Evolutionary conservation across 2,888 invertebrate genomes (phyloP).

Genomic region (Brenthis daphne): DNA sequence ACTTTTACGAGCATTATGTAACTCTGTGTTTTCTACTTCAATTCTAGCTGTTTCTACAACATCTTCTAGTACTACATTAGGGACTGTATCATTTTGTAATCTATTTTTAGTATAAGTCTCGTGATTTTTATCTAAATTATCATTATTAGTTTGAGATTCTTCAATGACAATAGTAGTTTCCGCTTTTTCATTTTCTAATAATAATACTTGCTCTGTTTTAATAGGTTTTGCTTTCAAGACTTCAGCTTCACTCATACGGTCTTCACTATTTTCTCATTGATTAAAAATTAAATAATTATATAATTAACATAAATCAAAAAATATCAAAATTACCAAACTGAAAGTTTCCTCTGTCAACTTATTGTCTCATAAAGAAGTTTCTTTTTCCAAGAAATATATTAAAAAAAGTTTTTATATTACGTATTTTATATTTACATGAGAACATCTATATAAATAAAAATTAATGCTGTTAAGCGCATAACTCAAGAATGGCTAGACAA

Average conservation of each 20-base stretch:
- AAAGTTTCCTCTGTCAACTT: no score
- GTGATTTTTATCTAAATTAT: constrained; percentile 16
- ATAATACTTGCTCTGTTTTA: constrained; percentile 2
- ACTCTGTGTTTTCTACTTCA: neutral
- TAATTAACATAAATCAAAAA: neutral
- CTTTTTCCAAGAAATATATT: no score
- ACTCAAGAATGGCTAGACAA: no score
- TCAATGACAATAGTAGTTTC: constrained; percentile 23
- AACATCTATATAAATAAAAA: no score
- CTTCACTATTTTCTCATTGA: neutral
- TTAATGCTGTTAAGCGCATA: no score
- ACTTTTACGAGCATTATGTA: neutral
- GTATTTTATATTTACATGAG: no score
- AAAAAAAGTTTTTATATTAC: no score
- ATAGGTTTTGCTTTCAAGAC: neutral
- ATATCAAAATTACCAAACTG: neutral
- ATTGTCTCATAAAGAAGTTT: no score
- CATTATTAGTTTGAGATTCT: neutral
- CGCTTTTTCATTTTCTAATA: constrained; percentile 25
- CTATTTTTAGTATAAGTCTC: constrained; percentile 1
- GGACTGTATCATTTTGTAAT: neutral
- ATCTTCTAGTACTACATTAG: constrained; percentile 10
- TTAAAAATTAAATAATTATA: neutral
- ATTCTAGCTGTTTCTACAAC: neutral
- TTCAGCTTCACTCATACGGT: constrained; percentile 24